Evolutionary conservation across 2,113 vertebrate species (phyloP).

Genomic region (Nymphicus hollandicus): DNA sequence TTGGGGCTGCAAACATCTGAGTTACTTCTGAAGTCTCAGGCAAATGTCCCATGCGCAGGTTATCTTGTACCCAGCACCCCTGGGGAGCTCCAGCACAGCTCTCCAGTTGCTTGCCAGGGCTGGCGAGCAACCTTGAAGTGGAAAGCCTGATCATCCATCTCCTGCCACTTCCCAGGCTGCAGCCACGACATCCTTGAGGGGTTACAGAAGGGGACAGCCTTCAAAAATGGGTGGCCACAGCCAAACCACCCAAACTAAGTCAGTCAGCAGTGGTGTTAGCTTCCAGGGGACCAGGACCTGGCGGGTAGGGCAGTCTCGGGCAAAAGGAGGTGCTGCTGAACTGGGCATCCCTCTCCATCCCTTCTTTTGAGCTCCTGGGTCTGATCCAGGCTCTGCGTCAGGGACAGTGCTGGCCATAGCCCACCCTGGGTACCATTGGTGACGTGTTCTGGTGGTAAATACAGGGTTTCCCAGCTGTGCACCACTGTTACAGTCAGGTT

Average conservation of each 20-base stretch:
- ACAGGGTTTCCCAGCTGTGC: neutral
- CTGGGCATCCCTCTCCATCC: neutral
- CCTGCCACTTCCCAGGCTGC: neutral
- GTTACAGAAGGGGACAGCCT: neutral
- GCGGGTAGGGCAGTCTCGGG: neutral
- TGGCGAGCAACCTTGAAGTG: neutral
- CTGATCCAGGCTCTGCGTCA: neutral
- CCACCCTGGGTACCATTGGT: neutral
- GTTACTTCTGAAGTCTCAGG: neutral
- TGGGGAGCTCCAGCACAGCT: neutral
- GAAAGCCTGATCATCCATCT: neutral
- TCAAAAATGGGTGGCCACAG: neutral
- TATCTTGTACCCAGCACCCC: neutral
- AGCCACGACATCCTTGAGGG: neutral
- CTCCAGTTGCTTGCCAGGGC: neutral
- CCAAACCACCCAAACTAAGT: neutral
- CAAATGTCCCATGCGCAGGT: neutral
- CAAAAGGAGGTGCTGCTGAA: neutral
- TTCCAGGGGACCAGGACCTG: neutral
- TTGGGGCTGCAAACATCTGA: neutral
- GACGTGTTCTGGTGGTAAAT: neutral
- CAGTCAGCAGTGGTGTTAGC: neutral
- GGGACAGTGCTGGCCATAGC: neutral
- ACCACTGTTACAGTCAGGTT: neutral
- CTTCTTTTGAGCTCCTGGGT: neutral